Conservation (phyloP, 2,888 invertebrate genomes). For the Apotomis turbidana region DNA sequence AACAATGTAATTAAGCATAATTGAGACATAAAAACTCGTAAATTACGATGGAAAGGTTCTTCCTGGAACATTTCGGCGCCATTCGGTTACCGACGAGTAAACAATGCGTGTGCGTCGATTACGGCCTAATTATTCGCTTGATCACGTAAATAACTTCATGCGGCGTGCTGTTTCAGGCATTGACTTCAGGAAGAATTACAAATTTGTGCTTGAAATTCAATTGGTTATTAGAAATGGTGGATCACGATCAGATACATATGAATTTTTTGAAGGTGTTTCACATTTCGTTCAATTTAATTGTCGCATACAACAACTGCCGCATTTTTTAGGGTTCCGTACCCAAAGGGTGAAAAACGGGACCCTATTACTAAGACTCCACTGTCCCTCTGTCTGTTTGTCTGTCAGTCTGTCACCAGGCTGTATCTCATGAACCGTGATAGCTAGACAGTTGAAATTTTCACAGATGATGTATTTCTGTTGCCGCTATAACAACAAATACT, state of each 20-base stretch:
- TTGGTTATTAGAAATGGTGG: neutral
- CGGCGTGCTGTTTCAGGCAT: constrained; percentile 28
- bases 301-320: neutral
- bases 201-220: constrained; percentile 25
- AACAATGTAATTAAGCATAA: neutral
- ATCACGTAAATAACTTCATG: constrained; percentile 38
- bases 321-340: too few relatives aligned
- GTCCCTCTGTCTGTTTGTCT: too few relatives aligned
- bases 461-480: too few relatives aligned
- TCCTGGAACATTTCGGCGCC: constrained; percentile 23
- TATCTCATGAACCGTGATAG: too few relatives aligned
- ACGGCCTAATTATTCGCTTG: constrained; percentile 39
- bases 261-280: neutral
- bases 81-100: constrained; percentile 8
- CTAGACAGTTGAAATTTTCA: too few relatives aligned
- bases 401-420: too few relatives aligned
- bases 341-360: too few relatives aligned
- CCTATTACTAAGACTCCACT: too few relatives aligned
- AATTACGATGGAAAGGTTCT: constrained; percentile 18
- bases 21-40: constrained; percentile 17
- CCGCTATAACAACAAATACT: too few relatives aligned
- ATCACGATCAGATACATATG: neutral
- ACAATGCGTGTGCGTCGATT: constrained; percentile 34
- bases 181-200: constrained; percentile 36
- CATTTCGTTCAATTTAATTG: neutral